These are phyloP conservation scores for Atta texana DNA, from an alignment of 1,140 invertebrate species.

Conservation along the genomic window DNA sequence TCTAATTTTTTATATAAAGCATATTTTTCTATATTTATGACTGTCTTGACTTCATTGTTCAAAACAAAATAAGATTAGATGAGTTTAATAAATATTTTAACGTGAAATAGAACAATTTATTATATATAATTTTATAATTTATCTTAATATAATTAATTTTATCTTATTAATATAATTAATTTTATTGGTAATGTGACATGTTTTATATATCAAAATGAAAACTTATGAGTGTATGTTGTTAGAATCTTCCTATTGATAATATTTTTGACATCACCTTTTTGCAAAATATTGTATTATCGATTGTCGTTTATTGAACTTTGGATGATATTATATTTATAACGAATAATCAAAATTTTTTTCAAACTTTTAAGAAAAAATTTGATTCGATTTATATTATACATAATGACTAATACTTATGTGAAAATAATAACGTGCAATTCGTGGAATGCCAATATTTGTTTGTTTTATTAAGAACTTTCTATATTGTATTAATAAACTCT, in stretches of 20 bases:
- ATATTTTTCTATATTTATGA: too few relatives aligned
- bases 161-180: too few relatives aligned
- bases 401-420: slow-evolving; percentile 20
- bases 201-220: not conserved
- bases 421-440: slow-evolving; percentile 59
- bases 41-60: not conserved
- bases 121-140: not conserved
- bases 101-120: not conserved
- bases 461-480: slow-evolving; percentile 3
- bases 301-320: not conserved
- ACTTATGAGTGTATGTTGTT: not conserved
- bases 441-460: not conserved
- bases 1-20: too few relatives aligned
- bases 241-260: not conserved
- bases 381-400: too few relatives aligned
- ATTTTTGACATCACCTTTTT: not conserved
- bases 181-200: not conserved
- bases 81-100: not conserved
- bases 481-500: slow-evolving; percentile 5
- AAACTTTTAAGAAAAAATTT: too few relatives aligned
- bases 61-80: not conserved
- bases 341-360: not conserved
- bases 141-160: not conserved
- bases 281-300: too few relatives aligned
- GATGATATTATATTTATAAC: not conserved